Percentiles rank a stretch among this genome's conserved stretches.
Evolutionary conservation across 2,113 vertebrate genomes (phyloP).

Genomic region (Petaurus breviceps): DNA sequence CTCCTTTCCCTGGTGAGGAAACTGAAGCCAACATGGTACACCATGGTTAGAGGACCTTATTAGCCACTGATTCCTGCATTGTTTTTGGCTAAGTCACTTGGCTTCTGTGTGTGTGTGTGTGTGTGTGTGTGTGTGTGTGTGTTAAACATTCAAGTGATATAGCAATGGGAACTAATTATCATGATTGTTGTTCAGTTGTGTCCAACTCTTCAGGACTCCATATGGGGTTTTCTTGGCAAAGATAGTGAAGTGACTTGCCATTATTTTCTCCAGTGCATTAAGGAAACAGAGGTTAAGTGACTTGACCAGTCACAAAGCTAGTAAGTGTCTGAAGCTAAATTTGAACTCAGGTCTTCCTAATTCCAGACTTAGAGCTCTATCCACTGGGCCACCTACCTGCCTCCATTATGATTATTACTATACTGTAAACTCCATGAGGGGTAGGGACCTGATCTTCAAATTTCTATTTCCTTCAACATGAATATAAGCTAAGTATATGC

Average conservation of each 20-base stretch:
- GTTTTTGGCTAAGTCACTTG: background rate
- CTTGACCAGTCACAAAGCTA: background rate
- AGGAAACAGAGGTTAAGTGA: background rate
- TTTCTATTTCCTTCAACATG: background rate
- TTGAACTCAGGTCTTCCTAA: background rate
- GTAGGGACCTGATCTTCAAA: background rate
- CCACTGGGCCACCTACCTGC: background rate
- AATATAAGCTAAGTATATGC: background rate
- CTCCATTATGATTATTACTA: background rate
- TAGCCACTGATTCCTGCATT: background rate
- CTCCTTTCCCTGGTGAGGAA: background rate
- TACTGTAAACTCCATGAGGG: background rate
- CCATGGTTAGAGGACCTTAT: background rate
- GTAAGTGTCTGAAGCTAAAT: background rate
- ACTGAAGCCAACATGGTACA: background rate
- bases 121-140: background rate
- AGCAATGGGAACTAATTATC: background rate
- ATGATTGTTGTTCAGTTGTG: background rate
- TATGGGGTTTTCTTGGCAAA: background rate
- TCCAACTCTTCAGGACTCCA: background rate
- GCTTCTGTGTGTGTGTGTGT: no score
- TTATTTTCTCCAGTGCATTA: background rate
- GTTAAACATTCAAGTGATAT: background rate
- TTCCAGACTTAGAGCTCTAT: background rate
- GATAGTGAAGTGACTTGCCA: background rate